Percentiles rank a stretch among this genome's conserved stretches.
These are phyloP conservation scores for Calcarius ornatus DNA, from an alignment of 2,113 vertebrate genomes.

Conservation along the genomic window DNA sequence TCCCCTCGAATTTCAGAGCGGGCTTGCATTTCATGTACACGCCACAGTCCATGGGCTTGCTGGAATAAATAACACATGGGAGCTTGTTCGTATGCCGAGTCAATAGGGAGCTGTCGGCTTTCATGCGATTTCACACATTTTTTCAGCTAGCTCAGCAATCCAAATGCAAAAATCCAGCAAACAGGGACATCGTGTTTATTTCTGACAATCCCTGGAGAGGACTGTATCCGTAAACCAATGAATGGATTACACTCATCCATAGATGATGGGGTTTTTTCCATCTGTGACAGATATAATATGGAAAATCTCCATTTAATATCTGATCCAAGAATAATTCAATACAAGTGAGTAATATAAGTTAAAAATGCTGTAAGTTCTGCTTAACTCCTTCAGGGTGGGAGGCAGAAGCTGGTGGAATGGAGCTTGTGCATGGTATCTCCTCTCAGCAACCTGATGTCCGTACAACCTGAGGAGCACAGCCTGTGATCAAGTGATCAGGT, in stretches of 20 bases:
- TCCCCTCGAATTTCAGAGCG: background rate
- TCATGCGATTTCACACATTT: constrained; percentile 60
- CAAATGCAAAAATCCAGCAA: constrained; percentile 58
- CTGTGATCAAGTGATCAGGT: background rate
- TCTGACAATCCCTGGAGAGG: constrained; percentile 42
- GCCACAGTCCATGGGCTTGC: background rate
- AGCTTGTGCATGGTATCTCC: background rate
- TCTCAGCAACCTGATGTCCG: background rate
- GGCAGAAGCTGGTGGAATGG: background rate
- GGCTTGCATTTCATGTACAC: background rate
- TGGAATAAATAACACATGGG: constrained; percentile 61
- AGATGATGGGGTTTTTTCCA: constrained; percentile 16
- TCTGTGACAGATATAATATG: constrained; percentile 40
- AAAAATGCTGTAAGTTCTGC: background rate
- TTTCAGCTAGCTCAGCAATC: constrained; percentile 66
- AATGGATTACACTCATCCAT: constrained; percentile 51
- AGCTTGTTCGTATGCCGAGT: background rate
- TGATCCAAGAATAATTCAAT: constrained; percentile 56
- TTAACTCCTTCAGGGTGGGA: constrained; percentile 21
- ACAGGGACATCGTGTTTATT: constrained; percentile 45
- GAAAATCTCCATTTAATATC: constrained; percentile 51
- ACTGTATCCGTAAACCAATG: constrained; percentile 27
- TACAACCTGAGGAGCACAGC: background rate
- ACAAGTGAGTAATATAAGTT: constrained; percentile 43
- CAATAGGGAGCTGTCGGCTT: constrained; percentile 55